These are phyloP conservation scores for Phortica magna DNA, from an alignment of 2,888 invertebrate species.

Conservation along the genomic window DNA sequence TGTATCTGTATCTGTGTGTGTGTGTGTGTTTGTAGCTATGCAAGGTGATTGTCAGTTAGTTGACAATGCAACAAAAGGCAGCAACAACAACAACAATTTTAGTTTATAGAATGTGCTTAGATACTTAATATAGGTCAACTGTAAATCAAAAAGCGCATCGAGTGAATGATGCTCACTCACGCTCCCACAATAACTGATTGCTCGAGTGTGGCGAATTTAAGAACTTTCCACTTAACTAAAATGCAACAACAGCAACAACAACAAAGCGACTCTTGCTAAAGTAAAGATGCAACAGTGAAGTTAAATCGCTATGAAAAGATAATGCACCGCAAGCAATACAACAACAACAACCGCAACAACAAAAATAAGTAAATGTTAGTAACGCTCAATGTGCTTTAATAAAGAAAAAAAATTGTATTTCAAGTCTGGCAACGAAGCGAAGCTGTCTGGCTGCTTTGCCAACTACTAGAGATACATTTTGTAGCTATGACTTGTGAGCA, in stretches of 20 bases:
- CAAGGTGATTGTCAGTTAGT: background rate
- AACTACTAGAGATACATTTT: background rate
- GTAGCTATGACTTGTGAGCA: background rate
- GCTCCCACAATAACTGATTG: slow-evolving; percentile 30
- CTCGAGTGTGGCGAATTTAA: slow-evolving; percentile 51
- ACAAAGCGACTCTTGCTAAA: background rate
- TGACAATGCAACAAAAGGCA: background rate
- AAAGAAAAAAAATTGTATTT: background rate
- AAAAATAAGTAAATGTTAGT: slow-evolving; percentile 44
- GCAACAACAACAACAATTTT: slow-evolving; percentile 19
- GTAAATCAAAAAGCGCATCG: slow-evolving; percentile 43
- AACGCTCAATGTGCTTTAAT: slow-evolving; percentile 44
- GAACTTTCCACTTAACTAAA: slow-evolving; percentile 55
- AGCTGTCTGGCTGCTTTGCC: background rate
- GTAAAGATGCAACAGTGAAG: slow-evolving; percentile 11
- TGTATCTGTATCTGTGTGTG: background rate
- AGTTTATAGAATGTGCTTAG: slow-evolving; percentile 31
- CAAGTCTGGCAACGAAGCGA: background rate
- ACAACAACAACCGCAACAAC: slow-evolving; percentile 34
- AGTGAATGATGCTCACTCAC: slow-evolving; percentile 44
- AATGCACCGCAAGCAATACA: slow-evolving; percentile 24
- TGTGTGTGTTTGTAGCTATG: background rate
- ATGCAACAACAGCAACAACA: slow-evolving; percentile 30
- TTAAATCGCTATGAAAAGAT: slow-evolving; percentile 33
- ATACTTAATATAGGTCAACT: slow-evolving; percentile 54